Evolutionary conservation across 2,797 vertebrate species (phyloP), one percentile per base, ranked within the genome.

Genomic region (Semotilus atromaculatus): DNA sequence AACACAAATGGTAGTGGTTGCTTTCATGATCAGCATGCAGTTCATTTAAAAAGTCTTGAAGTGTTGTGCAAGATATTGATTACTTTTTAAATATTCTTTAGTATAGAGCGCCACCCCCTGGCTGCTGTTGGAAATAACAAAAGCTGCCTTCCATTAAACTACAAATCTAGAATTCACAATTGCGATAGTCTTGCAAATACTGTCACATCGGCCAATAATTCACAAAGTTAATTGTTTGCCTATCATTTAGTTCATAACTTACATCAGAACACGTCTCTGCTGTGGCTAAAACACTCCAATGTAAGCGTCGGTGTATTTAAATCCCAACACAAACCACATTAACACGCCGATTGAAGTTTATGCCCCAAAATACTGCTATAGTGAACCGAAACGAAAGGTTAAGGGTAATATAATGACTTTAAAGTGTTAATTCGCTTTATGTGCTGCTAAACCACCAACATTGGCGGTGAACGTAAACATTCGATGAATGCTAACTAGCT

Each of bases 81-180:
- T 72, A 72, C 58, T 80, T 75, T 70, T 79, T 19, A 72, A 72
- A 72, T 83, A 80, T 86, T 64, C 71, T 75, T 86, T 62, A 51
- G 78, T 43, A 10, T 45, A 85, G 43, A 78, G 86, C 87, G 91
- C 90, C 91, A 76, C 88, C 87, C 45, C 26, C 51, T 88, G 91
- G 86, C 60, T 62, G 16, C 64, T 14, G 29, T 16, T 43, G n/a
- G 23, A 72, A 80, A 40, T 31, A n/a, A 72, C 31, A 80, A 29
- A 26, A 72, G 23, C 68, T 58, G 76, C 58, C 62, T 62, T 45
- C 16, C 62, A 67, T 19, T 31, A 76, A 60, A 76, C 38, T 58
- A 48, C 34, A 86, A 58, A 67, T 48, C 38, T 53, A 21, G 16
- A 77, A 76, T 80, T 83, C 19, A 43, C 36, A 80, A 88, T 66